Evolutionary conservation across 2,888 invertebrate species (phyloP).

Genomic region (Mesoligia furuncula): DNA sequence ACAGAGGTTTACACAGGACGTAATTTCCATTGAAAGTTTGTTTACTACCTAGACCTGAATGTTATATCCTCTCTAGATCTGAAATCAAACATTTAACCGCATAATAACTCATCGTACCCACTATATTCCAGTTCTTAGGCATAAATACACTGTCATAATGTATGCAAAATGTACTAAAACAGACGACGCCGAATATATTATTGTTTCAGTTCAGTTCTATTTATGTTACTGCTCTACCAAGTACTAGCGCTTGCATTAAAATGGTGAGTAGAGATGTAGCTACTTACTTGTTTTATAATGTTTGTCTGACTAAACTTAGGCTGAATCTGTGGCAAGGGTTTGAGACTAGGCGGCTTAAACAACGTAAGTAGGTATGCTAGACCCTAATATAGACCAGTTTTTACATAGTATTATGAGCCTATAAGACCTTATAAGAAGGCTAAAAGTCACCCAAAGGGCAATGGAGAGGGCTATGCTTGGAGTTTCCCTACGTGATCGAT

Average conservation of each 20-base stretch:
- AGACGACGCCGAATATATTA: constrained; percentile 45
- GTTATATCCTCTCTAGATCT: neutral
- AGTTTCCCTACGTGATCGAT: no score
- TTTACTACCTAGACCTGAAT: neutral
- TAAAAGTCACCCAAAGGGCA: no score
- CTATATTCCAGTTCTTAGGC: constrained; percentile 16
- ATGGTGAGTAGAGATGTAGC: constrained; percentile 25
- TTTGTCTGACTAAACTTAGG: neutral
- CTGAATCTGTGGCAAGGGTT: neutral
- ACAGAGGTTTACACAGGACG: neutral
- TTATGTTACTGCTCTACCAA: constrained; percentile 34
- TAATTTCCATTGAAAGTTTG: neutral
- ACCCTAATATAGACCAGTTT: neutral
- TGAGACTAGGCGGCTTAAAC: neutral
- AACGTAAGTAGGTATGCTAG: neutral
- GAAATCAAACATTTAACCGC: neutral
- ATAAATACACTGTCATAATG: constrained; percentile 35
- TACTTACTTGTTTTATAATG: neutral
- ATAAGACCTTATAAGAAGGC: no score
- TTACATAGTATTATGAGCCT: neutral
- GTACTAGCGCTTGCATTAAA: constrained; percentile 13
- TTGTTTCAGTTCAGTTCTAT: constrained; percentile 50
- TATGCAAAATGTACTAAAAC: constrained; percentile 55
- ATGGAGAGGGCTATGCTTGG: no score
- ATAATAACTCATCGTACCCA: neutral